Evolutionary conservation across 2,888 invertebrate genomes (phyloP), one percentile per base, ranked within the genome.

Genomic region (Biston stratarius): DNA sequence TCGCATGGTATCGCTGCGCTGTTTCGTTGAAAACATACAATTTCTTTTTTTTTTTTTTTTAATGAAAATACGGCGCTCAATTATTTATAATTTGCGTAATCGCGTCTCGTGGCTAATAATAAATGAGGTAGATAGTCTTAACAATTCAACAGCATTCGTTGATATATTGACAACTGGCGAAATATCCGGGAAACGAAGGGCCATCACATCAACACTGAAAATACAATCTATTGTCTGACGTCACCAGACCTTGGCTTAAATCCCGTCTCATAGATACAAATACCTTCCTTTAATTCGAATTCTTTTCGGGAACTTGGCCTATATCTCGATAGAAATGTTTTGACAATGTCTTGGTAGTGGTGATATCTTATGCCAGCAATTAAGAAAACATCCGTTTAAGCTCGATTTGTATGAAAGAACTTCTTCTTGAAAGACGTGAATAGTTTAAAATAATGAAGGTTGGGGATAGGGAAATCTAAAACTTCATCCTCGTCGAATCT

Each of bases 321-420:
- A 64, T 47, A 56, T 68, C 56, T 34, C 56, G 59, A 67, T 63
- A 61, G 58, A 62, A 49, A 60, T 68, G 67, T 68, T 68, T 64
- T 68, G 67, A 68, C 63, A 59, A 60, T 33, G 67, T 63, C 59
- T 58, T 51, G 47, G 48, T 34, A 44, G 62, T 38, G 53, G 49
- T 63, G 67, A 64, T 68, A 60, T 64, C 63, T 68, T 63, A 56
- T 57, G 67, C 60, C 63, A 56, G 67, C 67, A 68, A 68, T 68
- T 64, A 64, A 64, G 63, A 67, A 60, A 63, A 63, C 67, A 68
- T 68, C 58, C 61, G 67, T 53, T 62, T 57, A 34, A 60, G 51
- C 47, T 51, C 12, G 61, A 44, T 61, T 67, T 62, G 58, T 61
- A 47, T 64, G 58, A 55, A 60, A 53, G 14, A 52, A n/a, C 45